Evolutionary conservation across 1,140 invertebrate species (phyloP).

Genomic region (Brachionus angularis): DNA sequence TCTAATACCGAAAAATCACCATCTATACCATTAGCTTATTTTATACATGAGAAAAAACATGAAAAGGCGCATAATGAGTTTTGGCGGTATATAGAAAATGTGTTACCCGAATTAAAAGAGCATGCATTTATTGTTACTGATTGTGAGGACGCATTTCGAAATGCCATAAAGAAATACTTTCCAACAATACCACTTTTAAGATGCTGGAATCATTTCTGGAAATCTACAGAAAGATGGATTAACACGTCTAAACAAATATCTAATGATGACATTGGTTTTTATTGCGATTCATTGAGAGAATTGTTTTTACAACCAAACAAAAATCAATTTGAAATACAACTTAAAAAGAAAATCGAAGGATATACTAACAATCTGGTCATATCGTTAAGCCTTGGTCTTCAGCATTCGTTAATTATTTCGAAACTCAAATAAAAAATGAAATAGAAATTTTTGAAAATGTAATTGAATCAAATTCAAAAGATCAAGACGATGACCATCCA

Average conservation of each 20-base stretch:
- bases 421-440: background rate
- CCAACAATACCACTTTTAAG: background rate
- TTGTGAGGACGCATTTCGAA: conserved; percentile 13
- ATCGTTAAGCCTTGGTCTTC: background rate
- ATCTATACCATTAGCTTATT: conserved; percentile 5
- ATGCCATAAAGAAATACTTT: conserved; percentile 5
- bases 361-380: background rate
- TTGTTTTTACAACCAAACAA: background rate
- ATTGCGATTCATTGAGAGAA: background rate
- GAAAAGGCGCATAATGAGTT: background rate
- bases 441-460: conserved; percentile 1
- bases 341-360: conserved; percentile 4
- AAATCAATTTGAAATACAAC: background rate
- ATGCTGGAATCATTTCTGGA: conserved; percentile 17
- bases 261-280: background rate
- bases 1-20: conserved; percentile 12
- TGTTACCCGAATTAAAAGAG: background rate
- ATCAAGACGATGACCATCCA: background rate
- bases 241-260: background rate
- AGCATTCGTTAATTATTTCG: background rate
- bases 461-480: too few relatives aligned
- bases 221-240: background rate
- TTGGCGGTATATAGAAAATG: background rate
- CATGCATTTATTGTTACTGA: background rate
- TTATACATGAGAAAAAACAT: background rate